phyloP scores from a whole-genome alignment of 2,113 vertebrate genomes.

The Paradoxurus hermaphroditus region DNA sequence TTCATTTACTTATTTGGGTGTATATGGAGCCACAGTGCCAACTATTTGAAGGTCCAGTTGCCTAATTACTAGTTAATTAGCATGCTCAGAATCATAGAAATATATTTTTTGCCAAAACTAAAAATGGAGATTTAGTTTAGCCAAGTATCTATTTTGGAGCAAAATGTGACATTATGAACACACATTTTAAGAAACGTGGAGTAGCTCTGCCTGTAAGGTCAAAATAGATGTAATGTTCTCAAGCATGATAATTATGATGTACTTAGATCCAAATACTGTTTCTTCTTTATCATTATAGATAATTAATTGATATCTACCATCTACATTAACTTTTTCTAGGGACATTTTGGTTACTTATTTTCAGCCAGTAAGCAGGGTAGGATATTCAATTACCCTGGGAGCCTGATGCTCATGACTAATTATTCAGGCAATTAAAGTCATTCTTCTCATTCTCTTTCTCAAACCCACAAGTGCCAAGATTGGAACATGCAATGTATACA shows the following conservation, averaged over 20 bases:
- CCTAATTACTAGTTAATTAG: background rate
- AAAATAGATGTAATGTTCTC: background rate
- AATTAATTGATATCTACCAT: background rate
- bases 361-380: background rate
- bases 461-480: background rate
- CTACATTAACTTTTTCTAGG: background rate
- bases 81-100: background rate
- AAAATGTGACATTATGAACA: background rate
- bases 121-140: background rate
- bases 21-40: background rate
- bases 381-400: background rate
- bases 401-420: background rate
- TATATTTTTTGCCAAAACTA: background rate
- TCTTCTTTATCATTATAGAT: background rate
- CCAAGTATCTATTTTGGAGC: background rate
- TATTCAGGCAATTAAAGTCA: background rate
- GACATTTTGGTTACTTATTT: slow-evolving; percentile 16
- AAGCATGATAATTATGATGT: background rate
- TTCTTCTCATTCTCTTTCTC: slow-evolving; percentile 10
- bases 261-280: background rate
- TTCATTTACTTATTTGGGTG: background rate
- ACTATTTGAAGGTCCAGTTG: background rate
- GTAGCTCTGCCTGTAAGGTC: background rate
- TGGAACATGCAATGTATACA: background rate
- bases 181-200: background rate